Conservation (phyloP, 2,888 invertebrate genomes). For the Drosophila nigricruria region DNA sequence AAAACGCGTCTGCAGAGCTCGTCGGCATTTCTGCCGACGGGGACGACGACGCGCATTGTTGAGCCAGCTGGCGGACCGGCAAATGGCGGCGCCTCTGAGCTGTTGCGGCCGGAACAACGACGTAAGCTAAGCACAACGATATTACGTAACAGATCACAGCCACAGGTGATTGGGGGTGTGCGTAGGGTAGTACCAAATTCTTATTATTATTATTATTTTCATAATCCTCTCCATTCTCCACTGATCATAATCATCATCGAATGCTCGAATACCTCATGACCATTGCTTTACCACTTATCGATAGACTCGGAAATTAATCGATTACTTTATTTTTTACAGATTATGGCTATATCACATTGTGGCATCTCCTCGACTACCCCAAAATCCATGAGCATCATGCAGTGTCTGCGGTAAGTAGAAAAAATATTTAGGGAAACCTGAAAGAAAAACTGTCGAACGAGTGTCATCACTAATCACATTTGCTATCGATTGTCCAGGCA, state of each 20-base stretch:
- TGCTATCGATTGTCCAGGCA: slow-evolving; percentile 7
- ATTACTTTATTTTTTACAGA: slow-evolving; percentile 70
- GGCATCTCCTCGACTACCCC: slow-evolving; percentile 87
- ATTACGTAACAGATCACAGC: slow-evolving; percentile 90
- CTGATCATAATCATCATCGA: slow-evolving; percentile 20
- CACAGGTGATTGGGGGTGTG: slow-evolving; percentile 86
- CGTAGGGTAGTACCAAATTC: slow-evolving; percentile 85
- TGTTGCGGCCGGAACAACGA: slow-evolving; percentile 88
- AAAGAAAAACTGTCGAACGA: slow-evolving; percentile 5
- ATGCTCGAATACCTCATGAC: slow-evolving; percentile 39
- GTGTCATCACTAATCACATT: slow-evolving; percentile 5
- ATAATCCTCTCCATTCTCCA: slow-evolving; percentile 12
- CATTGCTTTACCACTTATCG: slow-evolving; percentile 23
- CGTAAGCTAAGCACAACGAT: slow-evolving; percentile 92
- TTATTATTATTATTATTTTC: slow-evolving; percentile 48
- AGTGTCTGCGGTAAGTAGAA: slow-evolving; percentile 90
- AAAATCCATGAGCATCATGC: slow-evolving; percentile 90
- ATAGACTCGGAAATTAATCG: not conserved
- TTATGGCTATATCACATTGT: slow-evolving; percentile 88
- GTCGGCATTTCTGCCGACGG: slow-evolving; percentile 87
- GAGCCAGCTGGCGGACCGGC: slow-evolving; percentile 83
- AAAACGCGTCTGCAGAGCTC: slow-evolving; percentile 99
- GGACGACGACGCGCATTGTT: slow-evolving; percentile 78
- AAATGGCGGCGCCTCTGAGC: slow-evolving; percentile 85
- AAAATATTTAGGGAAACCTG: not conserved